Percentiles rank a stretch among this genome's conserved stretches.
phyloP scores from a whole-genome alignment of 2,113 vertebrate species.

The Peromyscus californicus region DNA sequence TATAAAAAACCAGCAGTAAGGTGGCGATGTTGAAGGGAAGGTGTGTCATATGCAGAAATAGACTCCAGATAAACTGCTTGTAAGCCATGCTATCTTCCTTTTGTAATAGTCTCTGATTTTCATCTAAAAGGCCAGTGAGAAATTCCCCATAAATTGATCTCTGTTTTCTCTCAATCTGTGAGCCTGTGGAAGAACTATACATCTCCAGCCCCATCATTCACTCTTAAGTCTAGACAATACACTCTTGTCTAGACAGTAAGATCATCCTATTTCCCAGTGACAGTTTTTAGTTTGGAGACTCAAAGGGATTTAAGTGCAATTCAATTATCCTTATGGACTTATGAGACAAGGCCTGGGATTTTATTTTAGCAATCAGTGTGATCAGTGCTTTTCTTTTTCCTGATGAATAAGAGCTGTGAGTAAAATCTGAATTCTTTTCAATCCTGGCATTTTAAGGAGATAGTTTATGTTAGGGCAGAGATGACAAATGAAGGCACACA shows the following conservation, averaged over 20 bases:
- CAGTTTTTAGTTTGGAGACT: neutral
- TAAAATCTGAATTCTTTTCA: neutral
- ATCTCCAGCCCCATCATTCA: too few species aligned
- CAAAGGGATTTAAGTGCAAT: conserved; percentile 41
- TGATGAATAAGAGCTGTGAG: neutral
- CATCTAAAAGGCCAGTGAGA: neutral
- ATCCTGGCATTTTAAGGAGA: neutral
- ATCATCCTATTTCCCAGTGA: neutral
- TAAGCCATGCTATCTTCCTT: neutral
- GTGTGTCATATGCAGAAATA: neutral
- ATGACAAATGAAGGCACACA: neutral
- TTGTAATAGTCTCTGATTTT: neutral
- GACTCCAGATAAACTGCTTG: neutral
- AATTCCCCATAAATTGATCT: neutral
- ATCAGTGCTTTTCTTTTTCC: neutral
- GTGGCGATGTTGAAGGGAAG: neutral
- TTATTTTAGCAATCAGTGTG: neutral
- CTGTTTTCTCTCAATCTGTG: neutral
- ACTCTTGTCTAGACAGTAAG: neutral
- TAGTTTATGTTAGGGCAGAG: neutral
- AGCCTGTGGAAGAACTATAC: neutral
- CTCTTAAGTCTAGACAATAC: neutral
- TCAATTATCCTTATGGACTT: conserved; percentile 6
- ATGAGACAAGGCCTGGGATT: neutral
- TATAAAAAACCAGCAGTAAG: neutral